phyloP scores from a whole-genome alignment of 2,113 vertebrate species.

The Serinus canaria region DNA sequence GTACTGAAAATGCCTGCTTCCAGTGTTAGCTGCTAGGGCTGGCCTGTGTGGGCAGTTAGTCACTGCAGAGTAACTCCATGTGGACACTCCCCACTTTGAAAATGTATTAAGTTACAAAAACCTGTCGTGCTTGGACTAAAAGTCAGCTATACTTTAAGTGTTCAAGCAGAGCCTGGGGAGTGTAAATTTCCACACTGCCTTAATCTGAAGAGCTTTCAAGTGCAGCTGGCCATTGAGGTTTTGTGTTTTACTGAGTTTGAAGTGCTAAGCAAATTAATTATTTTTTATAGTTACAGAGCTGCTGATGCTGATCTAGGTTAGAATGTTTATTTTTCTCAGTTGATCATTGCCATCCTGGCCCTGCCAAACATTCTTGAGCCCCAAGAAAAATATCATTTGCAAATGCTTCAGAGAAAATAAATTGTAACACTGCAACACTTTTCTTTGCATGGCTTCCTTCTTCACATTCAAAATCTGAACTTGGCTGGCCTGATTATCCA shows the following conservation, averaged over 20 bases:
- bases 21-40: neutral
- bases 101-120: neutral
- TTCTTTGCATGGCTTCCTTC: neutral
- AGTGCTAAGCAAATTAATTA: neutral
- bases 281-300: slow-evolving; percentile 1
- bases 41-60: neutral
- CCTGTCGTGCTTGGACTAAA: neutral
- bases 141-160: neutral
- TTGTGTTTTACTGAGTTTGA: neutral
- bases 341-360: neutral
- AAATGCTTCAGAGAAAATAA: neutral
- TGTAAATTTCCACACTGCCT: neutral
- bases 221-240: neutral
- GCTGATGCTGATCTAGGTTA: neutral
- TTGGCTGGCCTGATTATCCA: neutral
- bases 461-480: neutral
- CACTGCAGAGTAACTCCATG: neutral
- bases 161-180: neutral
- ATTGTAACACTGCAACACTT: neutral
- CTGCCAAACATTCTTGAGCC: neutral
- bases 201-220: slow-evolving; percentile 7
- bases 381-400: neutral
- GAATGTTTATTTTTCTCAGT: neutral
- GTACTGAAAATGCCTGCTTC: neutral
- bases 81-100: neutral